Conservation (phyloP, 2,888 invertebrate genomes). For the Cryptocephalus moraei region DNA sequence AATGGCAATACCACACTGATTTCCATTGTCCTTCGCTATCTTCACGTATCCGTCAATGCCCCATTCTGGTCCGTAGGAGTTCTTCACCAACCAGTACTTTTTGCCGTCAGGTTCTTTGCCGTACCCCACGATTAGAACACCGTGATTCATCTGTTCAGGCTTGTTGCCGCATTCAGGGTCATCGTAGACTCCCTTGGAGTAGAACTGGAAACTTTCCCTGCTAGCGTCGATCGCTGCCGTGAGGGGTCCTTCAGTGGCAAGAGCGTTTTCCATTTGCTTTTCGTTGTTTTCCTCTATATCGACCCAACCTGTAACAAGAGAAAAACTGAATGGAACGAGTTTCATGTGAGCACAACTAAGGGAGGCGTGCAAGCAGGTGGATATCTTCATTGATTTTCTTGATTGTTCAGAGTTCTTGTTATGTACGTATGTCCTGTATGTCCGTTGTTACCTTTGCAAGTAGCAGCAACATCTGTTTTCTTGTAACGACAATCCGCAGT, state of each 20-base stretch:
- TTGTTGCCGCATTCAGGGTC: slow-evolving; percentile 59
- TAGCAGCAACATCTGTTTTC: slow-evolving; percentile 19
- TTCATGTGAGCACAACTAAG: too few species aligned
- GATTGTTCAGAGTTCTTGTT: too few species aligned
- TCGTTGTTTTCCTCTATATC: slow-evolving; percentile 68
- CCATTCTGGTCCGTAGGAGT: slow-evolving; percentile 48
- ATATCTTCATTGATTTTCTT: too few species aligned
- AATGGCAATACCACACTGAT: slow-evolving; percentile 79
- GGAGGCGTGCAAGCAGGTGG: too few species aligned
- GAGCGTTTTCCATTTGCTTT: slow-evolving; percentile 60
- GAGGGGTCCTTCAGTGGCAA: slow-evolving; percentile 78
- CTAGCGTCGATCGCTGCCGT: slow-evolving; percentile 85
- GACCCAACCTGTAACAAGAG: slow-evolving; percentile 47
- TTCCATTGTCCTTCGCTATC: slow-evolving; percentile 37
- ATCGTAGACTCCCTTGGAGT: slow-evolving; percentile 69
- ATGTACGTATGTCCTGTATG: too few species aligned
- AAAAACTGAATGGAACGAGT: too few species aligned
- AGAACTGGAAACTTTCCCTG: slow-evolving; percentile 75
- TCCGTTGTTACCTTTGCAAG: slow-evolving; percentile 19
- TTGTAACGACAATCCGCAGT: slow-evolving; percentile 21
- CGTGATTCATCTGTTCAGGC: slow-evolving; percentile 65
- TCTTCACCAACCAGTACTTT: slow-evolving; percentile 62
- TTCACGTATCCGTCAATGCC: slow-evolving; percentile 31
- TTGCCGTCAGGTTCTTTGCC: slow-evolving; percentile 52
- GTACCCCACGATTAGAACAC: slow-evolving; percentile 71